Conservation (phyloP, 2,113 vertebrate species). For the Lamprotornis superbus region DNA sequence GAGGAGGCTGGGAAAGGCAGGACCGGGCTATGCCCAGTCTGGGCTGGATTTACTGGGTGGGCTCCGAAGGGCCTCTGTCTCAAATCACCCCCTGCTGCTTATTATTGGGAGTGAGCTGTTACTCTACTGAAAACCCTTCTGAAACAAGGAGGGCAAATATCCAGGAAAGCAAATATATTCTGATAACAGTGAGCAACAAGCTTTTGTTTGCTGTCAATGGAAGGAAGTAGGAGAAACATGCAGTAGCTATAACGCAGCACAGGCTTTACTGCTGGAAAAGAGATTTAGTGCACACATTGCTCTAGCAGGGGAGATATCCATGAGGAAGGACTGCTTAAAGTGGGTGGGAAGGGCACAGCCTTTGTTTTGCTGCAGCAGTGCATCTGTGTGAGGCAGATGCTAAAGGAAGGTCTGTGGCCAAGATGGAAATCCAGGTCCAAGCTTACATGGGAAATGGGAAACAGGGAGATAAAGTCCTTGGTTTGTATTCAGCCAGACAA, state of each 20-base stretch:
- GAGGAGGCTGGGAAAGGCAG: neutral
- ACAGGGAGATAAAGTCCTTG: neutral
- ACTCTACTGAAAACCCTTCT: neutral
- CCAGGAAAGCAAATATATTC: neutral
- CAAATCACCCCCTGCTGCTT: neutral
- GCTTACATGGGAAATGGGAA: neutral
- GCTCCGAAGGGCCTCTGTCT: neutral
- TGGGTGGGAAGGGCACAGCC: neutral
- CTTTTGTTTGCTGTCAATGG: slow-evolving; percentile 45
- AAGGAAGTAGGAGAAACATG: slow-evolving; percentile 25
- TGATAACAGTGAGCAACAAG: neutral
- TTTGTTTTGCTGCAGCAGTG: neutral
- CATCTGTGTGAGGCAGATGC: neutral
- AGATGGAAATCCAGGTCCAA: neutral
- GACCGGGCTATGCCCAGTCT: fast-evolving
- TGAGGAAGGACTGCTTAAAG: neutral
- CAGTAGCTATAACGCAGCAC: neutral
- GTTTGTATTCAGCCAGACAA: neutral
- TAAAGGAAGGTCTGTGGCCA: neutral
- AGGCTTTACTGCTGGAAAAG: neutral
- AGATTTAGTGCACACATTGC: neutral
- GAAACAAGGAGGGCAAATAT: neutral
- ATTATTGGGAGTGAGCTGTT: neutral
- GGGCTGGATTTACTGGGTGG: neutral
- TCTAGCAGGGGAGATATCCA: neutral